Evolutionary conservation across 2,888 invertebrate species (phyloP), one percentile per base, ranked within the genome.

Genomic region (Athripsodes cinereus): DNA sequence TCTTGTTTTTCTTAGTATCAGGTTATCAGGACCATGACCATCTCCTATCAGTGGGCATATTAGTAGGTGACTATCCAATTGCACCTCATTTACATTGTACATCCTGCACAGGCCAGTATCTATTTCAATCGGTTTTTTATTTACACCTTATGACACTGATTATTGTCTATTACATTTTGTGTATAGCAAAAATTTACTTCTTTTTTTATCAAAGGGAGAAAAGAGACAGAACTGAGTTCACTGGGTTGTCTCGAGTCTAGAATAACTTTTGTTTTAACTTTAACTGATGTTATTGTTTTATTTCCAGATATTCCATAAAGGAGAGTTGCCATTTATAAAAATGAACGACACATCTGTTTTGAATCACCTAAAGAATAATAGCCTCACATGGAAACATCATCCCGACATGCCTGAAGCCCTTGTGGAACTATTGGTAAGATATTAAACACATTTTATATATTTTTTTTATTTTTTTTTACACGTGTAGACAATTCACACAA

Each of bases 271-370:
- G 8, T 34, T 34, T 34, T 34, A 34, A 34, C 34, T 11, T 8
- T n/a, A n/a, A n/a, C n/a, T n/a, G n/a, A n/a, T n/a, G n/a, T 51
- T 6, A 34, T 6, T 53, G 22, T 31, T 16, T 26, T 40, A 18
- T 48, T 64, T 64, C 1, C 67, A 78, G 79, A 78, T 79, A 1
- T 78, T 76, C 66, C 76, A 76, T 10, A 78, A 78, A 68, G 78
- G 75, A 0, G 78, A 79, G 65, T 66, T 78, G 19, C 79, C 79
- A 0, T 79, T 79, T 68, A 81, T 83, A 13, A 87, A 87, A 66
- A 72, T 87, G 65, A 86, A 86, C 65, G 91, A 93, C 69, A 89
- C 87, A 59, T 85, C 87, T 0, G 85, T 93, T 13, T 64, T 88
- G 47, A 74, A 78, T 52, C 78, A 84, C 58, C 72, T 89, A 18